These are phyloP conservation scores for Girardia tigrina DNA, from an alignment of 2,888 invertebrate genomes.

Conservation along the genomic window DNA sequence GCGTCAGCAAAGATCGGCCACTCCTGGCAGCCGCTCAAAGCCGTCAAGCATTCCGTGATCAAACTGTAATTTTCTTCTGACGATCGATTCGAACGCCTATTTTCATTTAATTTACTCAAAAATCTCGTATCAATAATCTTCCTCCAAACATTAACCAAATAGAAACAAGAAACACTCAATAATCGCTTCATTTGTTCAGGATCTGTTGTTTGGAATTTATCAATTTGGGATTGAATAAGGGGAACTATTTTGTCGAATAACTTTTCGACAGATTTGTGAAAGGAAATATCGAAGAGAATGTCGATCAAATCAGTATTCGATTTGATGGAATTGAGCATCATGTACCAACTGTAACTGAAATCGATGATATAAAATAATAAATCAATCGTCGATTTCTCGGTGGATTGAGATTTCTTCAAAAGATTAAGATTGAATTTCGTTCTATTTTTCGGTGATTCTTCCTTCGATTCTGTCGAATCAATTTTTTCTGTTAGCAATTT, in stretches of 20 bases:
- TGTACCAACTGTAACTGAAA: neutral
- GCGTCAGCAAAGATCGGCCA: neutral
- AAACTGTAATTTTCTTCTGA: neutral
- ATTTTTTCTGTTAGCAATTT: neutral
- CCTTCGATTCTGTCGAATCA: no score
- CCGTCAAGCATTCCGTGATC: neutral
- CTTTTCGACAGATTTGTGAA: neutral
- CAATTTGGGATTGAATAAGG: neutral
- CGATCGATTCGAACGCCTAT: neutral
- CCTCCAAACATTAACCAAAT: neutral
- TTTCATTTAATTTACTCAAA: neutral
- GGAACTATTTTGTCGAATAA: neutral
- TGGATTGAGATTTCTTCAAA: neutral
- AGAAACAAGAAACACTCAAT: neutral
- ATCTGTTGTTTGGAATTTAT: neutral
- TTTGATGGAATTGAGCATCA: neutral
- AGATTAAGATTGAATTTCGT: no score
- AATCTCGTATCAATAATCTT: neutral
- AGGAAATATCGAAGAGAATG: neutral
- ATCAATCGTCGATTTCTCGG: neutral
- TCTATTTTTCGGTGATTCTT: no score
- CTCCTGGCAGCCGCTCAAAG: neutral
- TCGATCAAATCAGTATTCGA: neutral
- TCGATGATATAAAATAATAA: neutral
- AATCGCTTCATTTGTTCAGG: neutral